These are phyloP conservation scores for Sebastes minor DNA, from an alignment of 2,797 vertebrate species.

Conservation along the genomic window DNA sequence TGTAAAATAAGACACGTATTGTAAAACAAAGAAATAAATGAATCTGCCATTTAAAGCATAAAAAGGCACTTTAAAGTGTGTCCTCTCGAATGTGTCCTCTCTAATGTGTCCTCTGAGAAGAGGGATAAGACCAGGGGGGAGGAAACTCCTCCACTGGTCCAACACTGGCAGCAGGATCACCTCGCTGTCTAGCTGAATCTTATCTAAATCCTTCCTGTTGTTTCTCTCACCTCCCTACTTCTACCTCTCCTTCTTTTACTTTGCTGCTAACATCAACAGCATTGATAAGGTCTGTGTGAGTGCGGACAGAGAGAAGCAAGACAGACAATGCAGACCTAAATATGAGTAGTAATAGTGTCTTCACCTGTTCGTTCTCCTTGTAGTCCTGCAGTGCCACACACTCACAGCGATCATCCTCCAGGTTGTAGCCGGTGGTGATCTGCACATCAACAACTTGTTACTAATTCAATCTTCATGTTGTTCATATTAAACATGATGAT, in stretches of 20 bases:
- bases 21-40: neutral
- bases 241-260: conserved; percentile 16
- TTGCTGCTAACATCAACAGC: neutral
- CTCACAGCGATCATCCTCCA: conserved; percentile 97
- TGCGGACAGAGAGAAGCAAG: neutral
- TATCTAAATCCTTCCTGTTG: neutral
- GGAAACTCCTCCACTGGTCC: neutral
- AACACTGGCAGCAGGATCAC: neutral
- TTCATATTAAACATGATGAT: too few species aligned
- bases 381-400: conserved; percentile 95
- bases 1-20: neutral
- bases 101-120: neutral
- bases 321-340: conserved; percentile 13
- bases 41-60: neutral
- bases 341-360: neutral
- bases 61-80: neutral
- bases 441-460: conserved; percentile 51
- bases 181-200: neutral
- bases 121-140: neutral
- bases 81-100: neutral
- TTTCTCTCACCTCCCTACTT: neutral
- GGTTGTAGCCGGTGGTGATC: conserved; percentile 98
- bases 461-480: neutral
- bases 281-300: neutral
- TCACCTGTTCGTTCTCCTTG: conserved; percentile 92